A percentile compares a stretch with the other conserved stretches of the same genome.
These are phyloP conservation scores for Beroe forskalii DNA, from an alignment of 37 sponge, comb jelly and placozoan genomes.

Conservation along the genomic window DNA sequence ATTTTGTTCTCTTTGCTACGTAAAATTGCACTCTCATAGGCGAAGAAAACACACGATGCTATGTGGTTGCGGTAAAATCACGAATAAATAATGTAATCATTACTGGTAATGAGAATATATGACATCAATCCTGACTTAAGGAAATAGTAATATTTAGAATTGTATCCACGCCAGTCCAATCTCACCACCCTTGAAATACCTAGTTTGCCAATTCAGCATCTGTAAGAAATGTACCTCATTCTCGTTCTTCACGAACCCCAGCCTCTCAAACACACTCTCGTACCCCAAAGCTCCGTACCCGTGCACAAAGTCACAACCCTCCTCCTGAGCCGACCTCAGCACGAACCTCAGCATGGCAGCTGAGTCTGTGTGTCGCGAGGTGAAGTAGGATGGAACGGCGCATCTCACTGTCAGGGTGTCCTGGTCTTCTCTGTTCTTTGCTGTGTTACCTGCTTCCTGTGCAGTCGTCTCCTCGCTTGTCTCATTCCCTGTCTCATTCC, in stretches of 20 bases:
- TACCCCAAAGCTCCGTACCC: slow-evolving; percentile 19
- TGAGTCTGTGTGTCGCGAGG: not conserved
- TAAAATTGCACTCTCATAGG: no score
- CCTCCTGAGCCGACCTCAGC: not conserved
- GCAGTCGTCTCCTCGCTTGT: not conserved
- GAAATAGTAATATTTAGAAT: not conserved
- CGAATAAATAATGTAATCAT: no score
- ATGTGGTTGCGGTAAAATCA: no score
- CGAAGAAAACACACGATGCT: no score
- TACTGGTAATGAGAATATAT: no score
- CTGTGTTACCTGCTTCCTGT: no score
- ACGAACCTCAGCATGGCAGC: not conserved
- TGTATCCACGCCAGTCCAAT: slow-evolving; percentile 44
- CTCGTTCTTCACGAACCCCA: not conserved
- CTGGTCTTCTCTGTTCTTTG: no score
- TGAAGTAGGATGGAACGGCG: not conserved
- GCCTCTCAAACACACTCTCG: not conserved
- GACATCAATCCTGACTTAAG: not conserved
- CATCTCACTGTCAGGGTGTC: not conserved
- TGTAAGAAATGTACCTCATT: slow-evolving; percentile 16
- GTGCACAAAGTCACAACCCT: not conserved
- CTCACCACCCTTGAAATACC: not conserved
- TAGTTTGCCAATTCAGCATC: slow-evolving; percentile 36
- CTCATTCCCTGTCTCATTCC: no score
- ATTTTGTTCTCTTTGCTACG: no score